These are phyloP conservation scores for Hypsibius dujardini DNA, from an alignment of 1,140 invertebrate species.

Conservation along the genomic window DNA sequence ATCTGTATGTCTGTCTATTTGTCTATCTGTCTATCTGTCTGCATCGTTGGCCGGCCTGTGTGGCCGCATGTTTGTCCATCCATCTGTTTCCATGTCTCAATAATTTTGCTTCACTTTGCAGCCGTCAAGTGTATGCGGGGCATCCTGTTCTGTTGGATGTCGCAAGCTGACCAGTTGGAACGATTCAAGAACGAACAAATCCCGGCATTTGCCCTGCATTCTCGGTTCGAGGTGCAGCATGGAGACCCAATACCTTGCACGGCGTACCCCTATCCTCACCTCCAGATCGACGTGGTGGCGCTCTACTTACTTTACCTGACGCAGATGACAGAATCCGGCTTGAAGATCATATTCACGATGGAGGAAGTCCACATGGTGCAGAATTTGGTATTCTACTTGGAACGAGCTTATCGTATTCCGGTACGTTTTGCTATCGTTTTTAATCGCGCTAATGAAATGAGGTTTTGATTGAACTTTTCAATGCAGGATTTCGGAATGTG, in stretches of 20 bases:
- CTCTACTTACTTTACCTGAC: constrained; percentile 84
- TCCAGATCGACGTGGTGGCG: constrained; percentile 90
- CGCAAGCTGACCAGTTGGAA: constrained; percentile 70
- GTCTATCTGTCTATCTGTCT: no score
- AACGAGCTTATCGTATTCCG: constrained; percentile 90
- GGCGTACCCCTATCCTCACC: constrained; percentile 57
- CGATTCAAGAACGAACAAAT: constrained; percentile 84
- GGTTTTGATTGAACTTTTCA: neutral
- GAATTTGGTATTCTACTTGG: constrained; percentile 97
- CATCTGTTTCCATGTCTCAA: no score
- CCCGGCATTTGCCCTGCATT: constrained; percentile 71
- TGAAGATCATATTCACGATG: constrained; percentile 83
- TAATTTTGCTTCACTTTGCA: constrained; percentile 32
- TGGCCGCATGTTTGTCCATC: no score
- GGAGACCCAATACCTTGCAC: constrained; percentile 63
- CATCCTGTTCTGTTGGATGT: constrained; percentile 90
- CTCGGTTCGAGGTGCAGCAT: constrained; percentile 80
- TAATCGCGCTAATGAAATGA: neutral
- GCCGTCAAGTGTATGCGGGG: constrained; percentile 97
- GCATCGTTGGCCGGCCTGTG: no score
- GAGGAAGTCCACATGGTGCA: constrained; percentile 98
- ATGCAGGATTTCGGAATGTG: constrained; percentile 82
- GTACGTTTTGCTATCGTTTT: constrained; percentile 1
- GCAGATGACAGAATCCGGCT: constrained; percentile 88
- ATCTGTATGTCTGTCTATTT: no score